Conservation (phyloP, 2,797 vertebrate species). For the Xenentodon cancila region DNA sequence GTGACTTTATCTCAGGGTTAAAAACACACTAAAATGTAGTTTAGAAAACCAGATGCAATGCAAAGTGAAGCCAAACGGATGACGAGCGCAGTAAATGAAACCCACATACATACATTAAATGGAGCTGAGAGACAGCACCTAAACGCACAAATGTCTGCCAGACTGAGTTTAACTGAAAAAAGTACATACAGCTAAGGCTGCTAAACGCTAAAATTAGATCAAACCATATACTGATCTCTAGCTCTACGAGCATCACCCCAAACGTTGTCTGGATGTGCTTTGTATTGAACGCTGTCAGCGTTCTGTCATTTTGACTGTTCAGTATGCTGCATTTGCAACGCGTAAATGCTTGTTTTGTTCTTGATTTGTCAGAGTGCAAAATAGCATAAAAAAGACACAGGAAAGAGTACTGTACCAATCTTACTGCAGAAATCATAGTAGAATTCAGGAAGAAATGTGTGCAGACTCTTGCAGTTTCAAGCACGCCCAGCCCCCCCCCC, state of each 20-base stretch:
- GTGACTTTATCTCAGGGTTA: no score
- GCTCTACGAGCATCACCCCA: background rate
- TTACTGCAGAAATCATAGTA: constrained; percentile 5
- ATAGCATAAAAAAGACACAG: no score
- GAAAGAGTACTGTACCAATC: background rate
- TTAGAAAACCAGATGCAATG: no score
- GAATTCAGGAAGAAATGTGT: constrained; percentile 20
- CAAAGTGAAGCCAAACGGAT: no score
- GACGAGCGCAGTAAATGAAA: no score
- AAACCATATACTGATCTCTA: background rate
- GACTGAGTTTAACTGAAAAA: background rate
- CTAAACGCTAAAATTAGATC: background rate
- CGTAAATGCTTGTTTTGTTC: background rate
- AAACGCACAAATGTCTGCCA: background rate
- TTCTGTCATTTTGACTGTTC: background rate
- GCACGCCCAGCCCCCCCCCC: constrained; percentile 15
- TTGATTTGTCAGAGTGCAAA: background rate
- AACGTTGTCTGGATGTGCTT: background rate
- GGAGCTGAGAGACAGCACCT: background rate
- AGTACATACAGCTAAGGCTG: background rate
- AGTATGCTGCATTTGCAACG: background rate
- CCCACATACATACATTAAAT: background rate
- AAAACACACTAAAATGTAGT: no score
- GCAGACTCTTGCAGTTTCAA: constrained; percentile 38
- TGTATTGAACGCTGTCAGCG: background rate